Percentiles rank a stretch among this genome's conserved stretches.
Conservation (phyloP, 1,140 invertebrate genomes). For the Yoshiicerus persimilis region DNA sequence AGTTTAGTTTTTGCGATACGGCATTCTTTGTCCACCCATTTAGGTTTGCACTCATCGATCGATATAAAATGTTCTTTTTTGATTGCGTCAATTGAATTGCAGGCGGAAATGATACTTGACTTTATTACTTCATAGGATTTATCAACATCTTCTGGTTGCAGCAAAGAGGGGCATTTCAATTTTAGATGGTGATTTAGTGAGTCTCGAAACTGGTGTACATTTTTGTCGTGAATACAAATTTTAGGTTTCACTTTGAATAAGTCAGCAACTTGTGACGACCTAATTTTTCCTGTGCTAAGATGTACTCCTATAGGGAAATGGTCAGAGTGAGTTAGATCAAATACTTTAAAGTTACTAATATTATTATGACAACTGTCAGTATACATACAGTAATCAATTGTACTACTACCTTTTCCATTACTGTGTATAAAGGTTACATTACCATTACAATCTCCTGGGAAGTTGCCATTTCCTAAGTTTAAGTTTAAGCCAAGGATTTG, state of each 20-base stretch:
- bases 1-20: not conserved
- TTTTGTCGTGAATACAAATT: too few species aligned
- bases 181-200: too few species aligned
- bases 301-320: not conserved
- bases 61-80: not conserved
- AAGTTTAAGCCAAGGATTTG: not conserved
- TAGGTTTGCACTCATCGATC: not conserved
- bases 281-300: too few species aligned
- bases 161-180: too few species aligned
- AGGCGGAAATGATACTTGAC: not conserved
- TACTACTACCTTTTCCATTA: not conserved
- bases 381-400: too few species aligned
- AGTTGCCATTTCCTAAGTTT: not conserved
- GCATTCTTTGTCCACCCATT: not conserved
- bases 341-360: not conserved
- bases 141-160: too few species aligned
- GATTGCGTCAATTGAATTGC: not conserved
- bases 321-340: not conserved
- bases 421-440: not conserved
- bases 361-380: not conserved
- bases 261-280: too few species aligned
- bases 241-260: too few species aligned
- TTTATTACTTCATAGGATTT: too few species aligned
- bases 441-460: not conserved
- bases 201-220: too few species aligned